phyloP scores from a whole-genome alignment of 2,888 invertebrate genomes.

The Drosophila subquinaria region DNA sequence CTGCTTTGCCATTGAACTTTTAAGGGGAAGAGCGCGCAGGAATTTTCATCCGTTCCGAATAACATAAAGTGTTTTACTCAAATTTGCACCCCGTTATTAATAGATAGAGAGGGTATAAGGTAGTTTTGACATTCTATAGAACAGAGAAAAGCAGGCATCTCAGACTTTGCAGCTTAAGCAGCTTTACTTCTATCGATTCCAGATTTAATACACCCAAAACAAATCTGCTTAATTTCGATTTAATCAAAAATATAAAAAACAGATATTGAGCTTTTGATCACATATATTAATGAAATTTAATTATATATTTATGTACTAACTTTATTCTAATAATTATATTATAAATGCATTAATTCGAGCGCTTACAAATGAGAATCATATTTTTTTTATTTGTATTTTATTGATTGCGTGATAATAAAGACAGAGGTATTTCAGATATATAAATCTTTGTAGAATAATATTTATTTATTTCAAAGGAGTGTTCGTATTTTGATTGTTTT shows the following conservation, averaged over 20 bases:
- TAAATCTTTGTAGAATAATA: no score
- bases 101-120: neutral
- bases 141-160: no score
- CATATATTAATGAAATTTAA: neutral
- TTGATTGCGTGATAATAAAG: no score
- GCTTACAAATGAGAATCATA: no score
- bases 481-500: no score
- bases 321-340: neutral
- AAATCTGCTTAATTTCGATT: neutral
- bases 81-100: neutral
- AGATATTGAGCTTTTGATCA: neutral
- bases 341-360: neutral
- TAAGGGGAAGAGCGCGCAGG: neutral
- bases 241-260: neutral
- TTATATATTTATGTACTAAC: neutral
- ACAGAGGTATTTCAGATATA: no score
- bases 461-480: no score
- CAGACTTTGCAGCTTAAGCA: neutral
- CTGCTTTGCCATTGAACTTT: conserved; percentile 42
- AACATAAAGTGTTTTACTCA: neutral
- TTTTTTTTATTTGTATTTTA: no score
- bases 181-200: neutral
- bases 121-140: no score
- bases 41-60: neutral
- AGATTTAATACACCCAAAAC: neutral